phyloP scores from a whole-genome alignment of 1,140 invertebrate species.

The Coptotermes formosanus region DNA sequence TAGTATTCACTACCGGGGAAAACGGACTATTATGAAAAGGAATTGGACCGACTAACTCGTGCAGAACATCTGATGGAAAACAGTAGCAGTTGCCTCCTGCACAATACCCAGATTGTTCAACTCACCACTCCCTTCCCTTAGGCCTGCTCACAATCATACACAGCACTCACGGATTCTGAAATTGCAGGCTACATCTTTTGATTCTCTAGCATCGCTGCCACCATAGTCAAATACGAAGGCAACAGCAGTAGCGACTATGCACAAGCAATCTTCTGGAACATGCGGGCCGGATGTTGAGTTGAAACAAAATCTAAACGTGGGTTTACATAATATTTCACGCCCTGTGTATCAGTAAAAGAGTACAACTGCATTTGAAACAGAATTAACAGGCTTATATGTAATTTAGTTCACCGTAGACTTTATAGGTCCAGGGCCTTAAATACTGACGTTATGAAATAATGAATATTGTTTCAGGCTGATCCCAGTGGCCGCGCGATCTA shows the following conservation, averaged over 20 bases:
- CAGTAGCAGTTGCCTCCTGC: not conserved
- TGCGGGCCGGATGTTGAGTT: not conserved
- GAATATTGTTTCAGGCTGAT: too few species aligned
- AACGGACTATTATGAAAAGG: not conserved
- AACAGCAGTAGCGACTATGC: not conserved
- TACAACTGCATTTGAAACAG: too few species aligned
- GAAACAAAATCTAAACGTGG: not conserved
- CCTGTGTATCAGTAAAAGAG: too few species aligned
- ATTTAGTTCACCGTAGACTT: too few species aligned
- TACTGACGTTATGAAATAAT: too few species aligned
- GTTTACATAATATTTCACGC: too few species aligned
- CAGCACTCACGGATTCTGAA: not conserved
- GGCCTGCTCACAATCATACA: not conserved
- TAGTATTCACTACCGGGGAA: not conserved
- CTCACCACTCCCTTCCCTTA: not conserved
- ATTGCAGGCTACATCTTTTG: not conserved
- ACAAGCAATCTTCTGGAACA: not conserved
- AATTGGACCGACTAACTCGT: not conserved
- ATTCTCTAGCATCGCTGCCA: not conserved
- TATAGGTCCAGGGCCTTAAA: too few species aligned
- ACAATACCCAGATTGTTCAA: slow-evolving; percentile 1
- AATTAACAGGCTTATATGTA: too few species aligned
- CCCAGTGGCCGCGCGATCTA: too few species aligned
- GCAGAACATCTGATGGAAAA: not conserved
- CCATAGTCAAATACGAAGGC: not conserved